Conservation (phyloP, 2,113 vertebrate species). For the Xiphophorus maculatus region DNA sequence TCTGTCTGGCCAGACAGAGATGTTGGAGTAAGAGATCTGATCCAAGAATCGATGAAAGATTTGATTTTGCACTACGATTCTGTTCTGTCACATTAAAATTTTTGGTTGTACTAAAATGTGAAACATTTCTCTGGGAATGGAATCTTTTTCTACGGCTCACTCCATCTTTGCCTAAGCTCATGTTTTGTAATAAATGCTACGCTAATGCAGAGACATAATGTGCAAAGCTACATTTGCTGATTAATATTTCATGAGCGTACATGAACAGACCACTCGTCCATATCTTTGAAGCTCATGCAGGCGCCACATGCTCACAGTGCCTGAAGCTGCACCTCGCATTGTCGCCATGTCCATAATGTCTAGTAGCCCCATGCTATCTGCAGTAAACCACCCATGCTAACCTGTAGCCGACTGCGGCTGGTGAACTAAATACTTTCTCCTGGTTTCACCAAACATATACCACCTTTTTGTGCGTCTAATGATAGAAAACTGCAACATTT, state of each 20-base stretch:
- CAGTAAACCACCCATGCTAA: conserved; percentile 1
- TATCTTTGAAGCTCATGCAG: neutral
- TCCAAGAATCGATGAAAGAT: too few species aligned
- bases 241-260: neutral
- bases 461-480: neutral
- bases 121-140: too few species aligned
- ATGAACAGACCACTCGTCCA: neutral
- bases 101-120: too few species aligned
- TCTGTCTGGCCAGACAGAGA: too few species aligned
- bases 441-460: neutral
- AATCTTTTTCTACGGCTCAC: too few species aligned
- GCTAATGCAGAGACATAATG: too few species aligned
- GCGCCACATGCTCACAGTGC: neutral
- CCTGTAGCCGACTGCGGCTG: neutral
- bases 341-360: neutral
- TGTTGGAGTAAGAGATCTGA: too few species aligned
- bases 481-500: neutral
- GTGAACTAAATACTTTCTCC: neutral
- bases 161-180: too few species aligned
- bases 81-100: too few species aligned
- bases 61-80: too few species aligned
- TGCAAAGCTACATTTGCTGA: neutral
- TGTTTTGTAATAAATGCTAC: too few species aligned
- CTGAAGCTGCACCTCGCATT: conserved; percentile 16
- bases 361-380: neutral